phyloP scores from a whole-genome alignment of 2,888 invertebrate species.

The Sinopyrophorus schimmeli region DNA sequence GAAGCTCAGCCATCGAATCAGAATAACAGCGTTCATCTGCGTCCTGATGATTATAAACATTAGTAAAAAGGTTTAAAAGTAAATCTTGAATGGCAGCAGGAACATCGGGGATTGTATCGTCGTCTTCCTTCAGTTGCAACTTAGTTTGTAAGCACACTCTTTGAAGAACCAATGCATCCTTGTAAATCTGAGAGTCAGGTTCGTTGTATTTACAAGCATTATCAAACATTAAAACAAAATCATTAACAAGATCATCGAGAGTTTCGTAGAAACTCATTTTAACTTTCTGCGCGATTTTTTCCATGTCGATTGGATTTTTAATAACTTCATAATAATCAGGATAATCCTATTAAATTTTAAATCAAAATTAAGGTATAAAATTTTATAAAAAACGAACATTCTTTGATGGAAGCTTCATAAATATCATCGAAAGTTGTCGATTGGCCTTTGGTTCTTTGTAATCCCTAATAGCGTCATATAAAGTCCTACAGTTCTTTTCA shows the following conservation, averaged over 20 bases:
- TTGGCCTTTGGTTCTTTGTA: constrained; percentile 81
- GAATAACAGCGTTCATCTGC: constrained; percentile 96
- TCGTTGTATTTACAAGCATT: constrained; percentile 98
- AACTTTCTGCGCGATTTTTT: constrained; percentile 85
- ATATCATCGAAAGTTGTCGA: constrained; percentile 90
- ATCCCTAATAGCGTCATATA: constrained; percentile 89
- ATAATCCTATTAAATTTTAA: constrained; percentile 71
- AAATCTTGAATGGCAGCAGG: constrained; percentile 88
- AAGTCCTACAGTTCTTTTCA: constrained; percentile 78
- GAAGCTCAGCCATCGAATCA: constrained; percentile 92
- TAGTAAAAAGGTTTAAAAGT: constrained; percentile 86
- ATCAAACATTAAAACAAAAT: constrained; percentile 91
- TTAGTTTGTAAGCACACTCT: constrained; percentile 91
- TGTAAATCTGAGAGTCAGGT: constrained; percentile 96
- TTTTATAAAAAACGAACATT: constrained; percentile 57
- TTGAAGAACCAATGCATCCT: constrained; percentile 92
- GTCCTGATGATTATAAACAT: constrained; percentile 94
- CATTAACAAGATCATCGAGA: constrained; percentile 85
- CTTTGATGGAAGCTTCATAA: constrained; percentile 93
- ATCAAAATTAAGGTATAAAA: not conserved
- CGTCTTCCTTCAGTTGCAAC: constrained; percentile 77
- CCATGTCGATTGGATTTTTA: constrained; percentile 95
- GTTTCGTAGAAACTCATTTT: constrained; percentile 76
- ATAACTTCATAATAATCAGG: constrained; percentile 98
- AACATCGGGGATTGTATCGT: constrained; percentile 88